Conservation (phyloP, 2,888 invertebrate genomes). For the Melikaiella ostensackeni region DNA sequence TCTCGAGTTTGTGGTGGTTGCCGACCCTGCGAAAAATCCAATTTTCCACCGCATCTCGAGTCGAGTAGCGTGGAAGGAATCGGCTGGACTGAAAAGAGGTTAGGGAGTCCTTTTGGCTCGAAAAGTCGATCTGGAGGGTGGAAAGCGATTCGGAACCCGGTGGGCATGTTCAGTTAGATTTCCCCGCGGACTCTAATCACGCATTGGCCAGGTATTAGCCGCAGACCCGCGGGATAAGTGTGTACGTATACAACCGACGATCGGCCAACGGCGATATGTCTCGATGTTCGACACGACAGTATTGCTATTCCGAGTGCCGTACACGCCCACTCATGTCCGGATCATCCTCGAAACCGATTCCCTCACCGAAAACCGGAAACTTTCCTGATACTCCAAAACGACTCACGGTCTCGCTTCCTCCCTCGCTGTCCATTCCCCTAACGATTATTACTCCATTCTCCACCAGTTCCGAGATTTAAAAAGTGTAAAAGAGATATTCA, state of each 20-base stretch:
- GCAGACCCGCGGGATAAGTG: slow-evolving; percentile 60
- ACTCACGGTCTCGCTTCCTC: slow-evolving; percentile 33
- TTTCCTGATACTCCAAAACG: slow-evolving; percentile 44
- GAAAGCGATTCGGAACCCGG: slow-evolving; percentile 51
- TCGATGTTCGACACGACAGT: slow-evolving; percentile 60
- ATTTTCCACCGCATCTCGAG: slow-evolving; percentile 48
- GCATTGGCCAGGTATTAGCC: slow-evolving; percentile 69
- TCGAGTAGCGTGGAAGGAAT: slow-evolving; percentile 53
- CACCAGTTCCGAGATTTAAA: neutral
- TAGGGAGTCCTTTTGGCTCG: slow-evolving; percentile 16
- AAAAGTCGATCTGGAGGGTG: slow-evolving; percentile 47
- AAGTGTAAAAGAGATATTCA: neutral
- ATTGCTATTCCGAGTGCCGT: slow-evolving; percentile 34
- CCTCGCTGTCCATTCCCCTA: neutral
- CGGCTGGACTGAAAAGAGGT: slow-evolving; percentile 55
- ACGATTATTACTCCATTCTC: neutral
- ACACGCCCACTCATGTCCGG: slow-evolving; percentile 38
- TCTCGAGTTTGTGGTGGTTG: neutral
- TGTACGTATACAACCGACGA: slow-evolving; percentile 49
- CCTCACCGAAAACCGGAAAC: slow-evolving; percentile 43
- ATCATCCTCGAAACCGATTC: slow-evolving; percentile 39
- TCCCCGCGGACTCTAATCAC: slow-evolving; percentile 74
- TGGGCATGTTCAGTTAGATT: slow-evolving; percentile 70
- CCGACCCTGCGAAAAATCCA: slow-evolving; percentile 62
- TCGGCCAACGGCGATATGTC: slow-evolving; percentile 62